A percentile compares a stretch with the other conserved stretches of the same genome.
Conservation (phyloP, 2,113 vertebrate genomes). For the Lynx canadensis region DNA sequence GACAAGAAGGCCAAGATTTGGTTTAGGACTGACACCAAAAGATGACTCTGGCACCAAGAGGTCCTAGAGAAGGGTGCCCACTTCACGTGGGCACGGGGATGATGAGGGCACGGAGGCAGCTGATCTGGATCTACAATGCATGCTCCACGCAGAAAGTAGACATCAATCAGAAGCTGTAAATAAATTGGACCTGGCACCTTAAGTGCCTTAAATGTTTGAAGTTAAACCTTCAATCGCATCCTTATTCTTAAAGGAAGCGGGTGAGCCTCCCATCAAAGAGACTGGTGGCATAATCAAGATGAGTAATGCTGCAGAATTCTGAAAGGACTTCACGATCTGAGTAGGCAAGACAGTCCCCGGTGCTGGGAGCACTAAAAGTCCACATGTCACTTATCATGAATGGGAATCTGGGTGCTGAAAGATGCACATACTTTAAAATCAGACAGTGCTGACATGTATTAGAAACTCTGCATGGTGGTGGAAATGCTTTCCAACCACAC, state of each 20-base stretch:
- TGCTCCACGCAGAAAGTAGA: conserved; percentile 61
- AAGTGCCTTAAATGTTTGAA: conserved; percentile 82
- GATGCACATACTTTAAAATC: conserved; percentile 15
- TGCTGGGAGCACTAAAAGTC: conserved; percentile 31
- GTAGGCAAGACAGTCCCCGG: conserved; percentile 10
- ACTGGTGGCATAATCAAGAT: conserved; percentile 80
- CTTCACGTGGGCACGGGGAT: not conserved
- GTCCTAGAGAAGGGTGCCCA: not conserved
- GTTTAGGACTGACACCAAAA: not conserved
- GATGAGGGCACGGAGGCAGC: not conserved
- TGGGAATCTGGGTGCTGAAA: conserved; percentile 37
- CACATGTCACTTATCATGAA: conserved; percentile 50
- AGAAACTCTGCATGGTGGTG: not conserved
- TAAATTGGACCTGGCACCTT: conserved; percentile 83
- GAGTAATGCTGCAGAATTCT: conserved; percentile 60
- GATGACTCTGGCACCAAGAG: not conserved
- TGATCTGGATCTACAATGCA: conserved; percentile 4
- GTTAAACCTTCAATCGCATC: conserved; percentile 80
- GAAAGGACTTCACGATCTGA: conserved; percentile 30
- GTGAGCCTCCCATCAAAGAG: conserved; percentile 76
- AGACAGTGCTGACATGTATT: not conserved
- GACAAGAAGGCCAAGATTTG: not conserved
- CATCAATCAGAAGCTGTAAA: conserved; percentile 79
- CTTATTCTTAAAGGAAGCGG: conserved; percentile 81
- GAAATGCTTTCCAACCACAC: not conserved